Evolutionary conservation across 2,113 vertebrate species (phyloP).

Genomic region (Taurulus bubalis): DNA sequence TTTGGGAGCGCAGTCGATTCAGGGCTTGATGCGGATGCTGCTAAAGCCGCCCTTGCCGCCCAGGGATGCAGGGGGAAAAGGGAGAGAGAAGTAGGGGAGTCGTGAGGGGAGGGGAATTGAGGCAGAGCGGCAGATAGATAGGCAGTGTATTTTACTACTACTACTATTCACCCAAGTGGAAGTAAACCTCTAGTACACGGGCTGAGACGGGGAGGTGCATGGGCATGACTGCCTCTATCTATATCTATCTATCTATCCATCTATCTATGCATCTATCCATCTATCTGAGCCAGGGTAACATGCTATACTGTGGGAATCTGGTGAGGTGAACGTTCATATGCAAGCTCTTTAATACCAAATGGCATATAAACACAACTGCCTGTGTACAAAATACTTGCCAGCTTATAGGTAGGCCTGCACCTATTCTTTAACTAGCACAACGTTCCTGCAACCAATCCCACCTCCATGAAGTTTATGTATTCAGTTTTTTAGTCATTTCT

Average conservation of each 20-base stretch:
- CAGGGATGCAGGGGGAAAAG: conserved; percentile 77
- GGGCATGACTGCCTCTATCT: conserved; percentile 46
- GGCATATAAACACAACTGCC: conserved; percentile 3
- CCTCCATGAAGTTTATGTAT: neutral
- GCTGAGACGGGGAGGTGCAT: conserved; percentile 53
- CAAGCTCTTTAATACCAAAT: neutral
- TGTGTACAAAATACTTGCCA: neutral
- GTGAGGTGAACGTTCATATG: conserved; percentile 20
- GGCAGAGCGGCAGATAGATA: conserved; percentile 71
- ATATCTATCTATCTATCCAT: conserved; percentile 49
- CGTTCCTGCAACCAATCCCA: neutral
- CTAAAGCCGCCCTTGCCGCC: conserved; percentile 81
- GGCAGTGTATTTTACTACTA: conserved; percentile 76
- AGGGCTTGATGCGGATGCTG: conserved; percentile 80
- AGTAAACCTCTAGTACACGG: conserved; percentile 76
- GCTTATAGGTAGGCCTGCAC: conserved; percentile 2
- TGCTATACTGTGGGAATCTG: conserved; percentile 3
- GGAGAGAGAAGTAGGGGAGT: conserved; percentile 64
- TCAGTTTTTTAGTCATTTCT: neutral
- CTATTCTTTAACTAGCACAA: neutral
- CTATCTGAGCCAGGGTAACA: conserved; percentile 16
- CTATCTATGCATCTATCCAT: conserved; percentile 53
- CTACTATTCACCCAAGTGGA: conserved; percentile 78
- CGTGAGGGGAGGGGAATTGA: conserved; percentile 75
- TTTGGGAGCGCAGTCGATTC: conserved; percentile 70